Evolutionary conservation across 1,140 invertebrate species (phyloP).

Genomic region (Musca domestica): DNA sequence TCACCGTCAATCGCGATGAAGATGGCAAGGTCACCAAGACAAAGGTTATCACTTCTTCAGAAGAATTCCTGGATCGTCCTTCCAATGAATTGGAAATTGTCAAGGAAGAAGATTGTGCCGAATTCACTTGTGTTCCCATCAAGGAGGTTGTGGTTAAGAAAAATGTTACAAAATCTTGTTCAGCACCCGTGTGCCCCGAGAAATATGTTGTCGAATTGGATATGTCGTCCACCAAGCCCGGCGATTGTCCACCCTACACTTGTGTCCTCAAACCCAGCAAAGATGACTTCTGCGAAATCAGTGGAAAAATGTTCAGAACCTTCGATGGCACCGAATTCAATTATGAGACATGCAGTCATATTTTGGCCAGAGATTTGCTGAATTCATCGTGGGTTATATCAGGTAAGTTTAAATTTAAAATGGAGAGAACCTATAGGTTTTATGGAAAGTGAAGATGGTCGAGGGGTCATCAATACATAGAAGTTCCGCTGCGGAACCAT

Average conservation of each 20-base stretch:
- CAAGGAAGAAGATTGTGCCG: conserved; percentile 45
- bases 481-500: no score
- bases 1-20: conserved; percentile 40
- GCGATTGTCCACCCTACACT: conserved; percentile 56
- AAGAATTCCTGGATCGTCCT: conserved; percentile 44
- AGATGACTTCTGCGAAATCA: conserved; percentile 69
- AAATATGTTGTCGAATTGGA: conserved; percentile 57
- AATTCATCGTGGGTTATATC: conserved; percentile 65
- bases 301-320: conserved; percentile 71
- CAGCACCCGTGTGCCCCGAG: conserved; percentile 59
- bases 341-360: conserved; percentile 77
- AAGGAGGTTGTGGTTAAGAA: conserved; percentile 36
- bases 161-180: conserved; percentile 54
- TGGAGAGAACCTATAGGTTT: no score
- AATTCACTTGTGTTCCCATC: conserved; percentile 49
- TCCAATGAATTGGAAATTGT: conserved; percentile 30
- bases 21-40: conserved; percentile 40
- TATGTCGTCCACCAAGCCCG: conserved; percentile 43
- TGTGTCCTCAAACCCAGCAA: conserved; percentile 63
- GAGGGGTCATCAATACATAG: no score
- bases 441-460: no score
- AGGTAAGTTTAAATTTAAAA: conserved; percentile 59
- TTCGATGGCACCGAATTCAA: conserved; percentile 76
- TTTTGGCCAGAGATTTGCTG: conserved; percentile 67
- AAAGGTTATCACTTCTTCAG: conserved; percentile 40